Base-by-base conservation (phyloP, 2,113 vertebrate species). In the Eurystomus gularis region DNA sequence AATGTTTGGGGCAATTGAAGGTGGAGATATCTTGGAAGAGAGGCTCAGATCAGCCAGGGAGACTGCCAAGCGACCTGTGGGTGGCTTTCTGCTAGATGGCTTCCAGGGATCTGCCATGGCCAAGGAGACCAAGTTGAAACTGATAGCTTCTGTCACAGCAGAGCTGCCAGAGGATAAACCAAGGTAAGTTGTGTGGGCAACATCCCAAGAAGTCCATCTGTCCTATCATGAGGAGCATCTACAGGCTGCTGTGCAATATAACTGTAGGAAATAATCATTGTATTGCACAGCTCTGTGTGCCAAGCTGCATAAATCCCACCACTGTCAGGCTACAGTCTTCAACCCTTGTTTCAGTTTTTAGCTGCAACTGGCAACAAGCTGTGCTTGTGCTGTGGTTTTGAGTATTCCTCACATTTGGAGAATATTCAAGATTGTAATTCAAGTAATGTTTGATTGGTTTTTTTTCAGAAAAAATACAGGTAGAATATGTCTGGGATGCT, bases 151-250 rank as follows among this genome's bases (percentile, higher is more conserved):
- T 14, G 98, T 99, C 94, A 98, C 97, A 89, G 97, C 98, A 25
- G 99, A 99, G 95, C 97, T 99, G 93, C 99, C 99, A 3, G 98
- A 99, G 68, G 98, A 99, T 97, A 99, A 99, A 97, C 99, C 99
- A 60, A 99, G 99, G 99, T 99, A 88, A 97, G 91, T 57, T 82
- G 28, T 54, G 25, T 89, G 60, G 82, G 70, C 40, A 66, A 54
- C 60, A 52, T 82, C 82, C 81, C 82, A 93, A 83, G 68, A 69
- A 93, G 71, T 65, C 71, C 65, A 52, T 80, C 57, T 88, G 55
- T 80, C 57, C 48, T 86, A 7, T 51, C 77, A 20, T 4, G 33
- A 54, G 58, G 24, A 66, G 8, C 1, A 3, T 68, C 29, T 64
- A 35, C 23, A 70, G 69, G 85, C 82, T 95, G 82, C 90, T 90